Percentiles rank a stretch among this genome's conserved stretches.
These are phyloP conservation scores for Labeo rohita DNA, from an alignment of 2,113 vertebrate genomes.

Conservation along the genomic window DNA sequence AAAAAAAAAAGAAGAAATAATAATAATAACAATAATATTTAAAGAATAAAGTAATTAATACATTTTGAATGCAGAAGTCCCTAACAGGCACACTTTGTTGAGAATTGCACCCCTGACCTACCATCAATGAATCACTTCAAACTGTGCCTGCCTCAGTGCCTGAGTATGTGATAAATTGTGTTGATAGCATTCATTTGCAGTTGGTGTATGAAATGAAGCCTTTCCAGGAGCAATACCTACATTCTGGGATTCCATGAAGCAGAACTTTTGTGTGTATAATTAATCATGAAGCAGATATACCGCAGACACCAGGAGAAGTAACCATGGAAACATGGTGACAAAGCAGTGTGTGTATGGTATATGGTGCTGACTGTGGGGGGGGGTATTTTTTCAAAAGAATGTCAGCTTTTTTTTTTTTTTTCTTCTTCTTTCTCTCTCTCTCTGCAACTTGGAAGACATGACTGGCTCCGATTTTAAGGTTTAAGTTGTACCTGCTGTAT, in stretches of 20 bases:
- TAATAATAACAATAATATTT: background rate
- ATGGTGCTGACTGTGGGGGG: background rate
- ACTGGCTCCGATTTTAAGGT: background rate
- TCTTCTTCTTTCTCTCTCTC: no score
- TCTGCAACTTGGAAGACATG: background rate
- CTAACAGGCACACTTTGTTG: background rate
- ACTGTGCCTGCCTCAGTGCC: slow-evolving; percentile 12
- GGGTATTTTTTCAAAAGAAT: background rate
- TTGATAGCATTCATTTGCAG: slow-evolving; percentile 15
- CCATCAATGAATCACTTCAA: slow-evolving; percentile 1
- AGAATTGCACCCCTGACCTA: background rate
- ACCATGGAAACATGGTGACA: slow-evolving; percentile 40
- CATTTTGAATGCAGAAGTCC: background rate
- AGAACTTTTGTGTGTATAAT: slow-evolving; percentile 28
- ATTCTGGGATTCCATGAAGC: slow-evolving; percentile 33
- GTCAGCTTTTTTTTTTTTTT: background rate
- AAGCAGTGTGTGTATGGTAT: background rate
- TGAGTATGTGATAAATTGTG: background rate
- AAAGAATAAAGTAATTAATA: background rate
- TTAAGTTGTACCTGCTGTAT: background rate
- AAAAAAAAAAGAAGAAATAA: background rate
- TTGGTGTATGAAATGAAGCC: background rate
- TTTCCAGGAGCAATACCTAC: slow-evolving; percentile 4
- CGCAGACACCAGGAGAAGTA: slow-evolving; percentile 16
- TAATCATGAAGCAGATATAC: slow-evolving; percentile 22